phyloP scores from a whole-genome alignment of 2,797 vertebrate genomes.

The Acanthurus leucopareius region DNA sequence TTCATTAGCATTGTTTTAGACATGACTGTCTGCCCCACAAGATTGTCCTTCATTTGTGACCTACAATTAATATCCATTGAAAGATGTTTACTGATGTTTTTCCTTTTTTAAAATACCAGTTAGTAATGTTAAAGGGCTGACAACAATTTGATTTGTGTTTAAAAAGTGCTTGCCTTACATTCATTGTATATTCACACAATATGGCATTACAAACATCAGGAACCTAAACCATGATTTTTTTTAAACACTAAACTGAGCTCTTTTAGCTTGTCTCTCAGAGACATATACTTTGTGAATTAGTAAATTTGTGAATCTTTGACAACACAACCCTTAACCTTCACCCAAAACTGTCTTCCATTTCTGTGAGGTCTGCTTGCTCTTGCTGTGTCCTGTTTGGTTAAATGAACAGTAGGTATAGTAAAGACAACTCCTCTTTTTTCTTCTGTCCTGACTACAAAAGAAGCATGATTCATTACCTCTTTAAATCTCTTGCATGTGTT shows the following conservation, averaged over 20 bases:
- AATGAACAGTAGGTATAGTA: conserved; percentile 61
- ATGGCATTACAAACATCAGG: not conserved
- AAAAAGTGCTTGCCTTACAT: not conserved
- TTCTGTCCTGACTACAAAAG: not conserved
- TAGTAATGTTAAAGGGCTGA: not conserved
- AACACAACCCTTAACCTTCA: conserved; percentile 38
- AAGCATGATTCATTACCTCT: conserved; percentile 11
- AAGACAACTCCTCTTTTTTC: conserved; percentile 15
- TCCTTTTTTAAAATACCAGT: not conserved
- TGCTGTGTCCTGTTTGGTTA: conserved; percentile 46
- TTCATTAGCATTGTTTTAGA: not conserved
- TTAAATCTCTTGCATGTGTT: conserved; percentile 11
- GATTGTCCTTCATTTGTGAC: not conserved
- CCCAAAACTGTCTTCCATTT: conserved; percentile 16
- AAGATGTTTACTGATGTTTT: not conserved
- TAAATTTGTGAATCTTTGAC: conserved; percentile 8
- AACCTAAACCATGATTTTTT: not conserved
- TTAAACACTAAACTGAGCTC: not conserved
- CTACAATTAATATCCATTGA: not conserved
- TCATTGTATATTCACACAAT: not conserved
- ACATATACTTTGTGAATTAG: not conserved
- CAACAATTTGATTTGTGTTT: not conserved
- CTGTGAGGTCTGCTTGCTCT: conserved; percentile 69
- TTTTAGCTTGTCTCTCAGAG: not conserved
- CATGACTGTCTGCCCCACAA: not conserved